Conservation (phyloP, 1,140 invertebrate genomes). For the Atta texana region DNA sequence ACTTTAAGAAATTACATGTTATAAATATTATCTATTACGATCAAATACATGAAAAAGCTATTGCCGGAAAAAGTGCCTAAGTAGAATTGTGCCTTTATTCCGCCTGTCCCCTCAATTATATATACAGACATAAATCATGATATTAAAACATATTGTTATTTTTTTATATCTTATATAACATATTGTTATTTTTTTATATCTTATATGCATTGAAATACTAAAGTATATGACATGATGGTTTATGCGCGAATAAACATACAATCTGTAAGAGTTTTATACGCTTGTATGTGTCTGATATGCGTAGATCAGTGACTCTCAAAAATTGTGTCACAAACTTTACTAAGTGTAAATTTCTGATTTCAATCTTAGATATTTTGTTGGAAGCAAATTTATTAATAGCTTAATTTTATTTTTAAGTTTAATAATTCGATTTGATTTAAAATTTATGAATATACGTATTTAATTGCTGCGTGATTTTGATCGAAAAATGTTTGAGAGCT, state of each 20-base stretch:
- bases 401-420: background rate
- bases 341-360: background rate
- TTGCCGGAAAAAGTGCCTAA: too few species aligned
- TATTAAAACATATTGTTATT: constrained; percentile 18
- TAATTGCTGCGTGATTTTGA: too few species aligned
- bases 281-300: background rate
- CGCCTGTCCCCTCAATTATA: too few species aligned
- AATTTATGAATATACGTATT: too few species aligned
- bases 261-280: constrained; percentile 12
- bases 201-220: background rate
- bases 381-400: background rate
- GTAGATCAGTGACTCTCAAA: constrained; percentile 21
- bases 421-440: too few species aligned
- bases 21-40: too few species aligned
- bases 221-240: background rate
- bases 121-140: background rate
- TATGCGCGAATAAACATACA: background rate
- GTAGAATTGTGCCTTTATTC: too few species aligned
- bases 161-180: background rate
- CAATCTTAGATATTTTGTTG: background rate
- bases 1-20: too few species aligned
- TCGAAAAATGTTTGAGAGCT: background rate
- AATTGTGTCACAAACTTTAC: background rate
- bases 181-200: background rate
- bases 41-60: too few species aligned